phyloP scores from a whole-genome alignment of 30 jellyfish, hydroid and myxozoan genomes.

The Aurelia sp. region DNA sequence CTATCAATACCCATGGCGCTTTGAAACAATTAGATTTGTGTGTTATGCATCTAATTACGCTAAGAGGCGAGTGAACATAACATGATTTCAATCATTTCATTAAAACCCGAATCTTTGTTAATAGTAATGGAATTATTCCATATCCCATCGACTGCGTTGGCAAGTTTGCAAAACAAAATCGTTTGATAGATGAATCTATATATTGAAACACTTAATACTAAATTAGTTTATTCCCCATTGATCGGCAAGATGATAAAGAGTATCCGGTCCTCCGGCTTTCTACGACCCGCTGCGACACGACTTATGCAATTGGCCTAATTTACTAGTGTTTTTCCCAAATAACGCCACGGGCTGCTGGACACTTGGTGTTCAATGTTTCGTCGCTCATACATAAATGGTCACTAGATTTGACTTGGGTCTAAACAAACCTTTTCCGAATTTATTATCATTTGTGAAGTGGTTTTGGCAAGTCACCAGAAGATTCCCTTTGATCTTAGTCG shows the following conservation, averaged over 20 bases:
- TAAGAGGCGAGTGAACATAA: background rate
- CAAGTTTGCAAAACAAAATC: constrained; percentile 6
- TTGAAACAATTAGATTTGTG: no score
- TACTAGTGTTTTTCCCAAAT: background rate
- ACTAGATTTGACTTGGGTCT: no score
- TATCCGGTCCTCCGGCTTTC: constrained; percentile 9
- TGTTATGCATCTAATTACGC: constrained; percentile 13
- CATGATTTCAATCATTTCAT: constrained; percentile 16
- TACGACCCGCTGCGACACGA: background rate
- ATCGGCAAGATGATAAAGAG: background rate
- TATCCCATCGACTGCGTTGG: constrained; percentile 1
- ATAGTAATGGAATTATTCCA: background rate
- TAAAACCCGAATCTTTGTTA: constrained; percentile 17
- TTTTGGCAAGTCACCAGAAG: no score
- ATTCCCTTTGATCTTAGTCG: no score
- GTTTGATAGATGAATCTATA: constrained; percentile 4
- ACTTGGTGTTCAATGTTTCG: no score
- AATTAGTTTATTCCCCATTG: background rate
- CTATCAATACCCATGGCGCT: no score
- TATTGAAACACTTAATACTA: background rate
- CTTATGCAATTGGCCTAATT: background rate
- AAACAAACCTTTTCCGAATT: no score
- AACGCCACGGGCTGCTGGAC: background rate
- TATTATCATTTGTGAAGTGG: no score
- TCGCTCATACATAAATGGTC: no score